These are phyloP conservation scores for Bradypodion pumilum DNA, from an alignment of 2,797 vertebrate genomes.

Conservation along the genomic window DNA sequence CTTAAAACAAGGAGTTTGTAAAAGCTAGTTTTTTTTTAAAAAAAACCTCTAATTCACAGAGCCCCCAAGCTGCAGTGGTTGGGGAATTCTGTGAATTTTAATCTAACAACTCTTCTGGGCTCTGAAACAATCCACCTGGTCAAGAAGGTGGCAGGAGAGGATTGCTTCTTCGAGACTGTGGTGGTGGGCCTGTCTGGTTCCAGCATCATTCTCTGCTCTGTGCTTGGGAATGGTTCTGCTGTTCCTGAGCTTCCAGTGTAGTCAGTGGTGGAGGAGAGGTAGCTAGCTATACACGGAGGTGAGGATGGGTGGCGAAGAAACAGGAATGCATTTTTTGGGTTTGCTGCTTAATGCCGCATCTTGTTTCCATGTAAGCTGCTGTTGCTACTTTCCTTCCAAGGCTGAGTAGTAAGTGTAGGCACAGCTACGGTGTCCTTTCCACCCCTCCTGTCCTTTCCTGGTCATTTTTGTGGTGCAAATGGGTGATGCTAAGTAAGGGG, in stretches of 20 bases:
- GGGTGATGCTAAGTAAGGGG: neutral
- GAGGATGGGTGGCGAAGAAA: neutral
- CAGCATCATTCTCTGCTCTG: slow-evolving; percentile 1
- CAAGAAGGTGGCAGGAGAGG: neutral
- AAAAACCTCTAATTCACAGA: no score
- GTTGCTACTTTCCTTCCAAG: neutral
- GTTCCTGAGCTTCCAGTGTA: neutral
- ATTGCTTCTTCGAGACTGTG: neutral
- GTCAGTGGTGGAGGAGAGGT: neutral
- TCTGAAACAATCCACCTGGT: neutral
- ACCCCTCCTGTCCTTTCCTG: no score
- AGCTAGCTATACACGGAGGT: neutral
- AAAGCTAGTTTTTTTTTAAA: no score
- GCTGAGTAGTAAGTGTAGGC: neutral
- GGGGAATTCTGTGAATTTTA: no score
- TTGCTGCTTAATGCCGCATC: neutral
- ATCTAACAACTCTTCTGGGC: no score
- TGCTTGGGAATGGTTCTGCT: slow-evolving; percentile 37
- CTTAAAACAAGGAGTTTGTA: no score
- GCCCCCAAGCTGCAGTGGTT: no score
- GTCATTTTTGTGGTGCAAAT: neutral
- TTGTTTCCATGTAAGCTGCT: neutral
- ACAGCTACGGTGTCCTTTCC: neutral
- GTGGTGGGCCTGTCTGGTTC: accelerated
- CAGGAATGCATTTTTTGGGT: neutral